These are phyloP conservation scores for Falcaria lacertinaria DNA, from an alignment of 2,888 invertebrate genomes.

Conservation along the genomic window DNA sequence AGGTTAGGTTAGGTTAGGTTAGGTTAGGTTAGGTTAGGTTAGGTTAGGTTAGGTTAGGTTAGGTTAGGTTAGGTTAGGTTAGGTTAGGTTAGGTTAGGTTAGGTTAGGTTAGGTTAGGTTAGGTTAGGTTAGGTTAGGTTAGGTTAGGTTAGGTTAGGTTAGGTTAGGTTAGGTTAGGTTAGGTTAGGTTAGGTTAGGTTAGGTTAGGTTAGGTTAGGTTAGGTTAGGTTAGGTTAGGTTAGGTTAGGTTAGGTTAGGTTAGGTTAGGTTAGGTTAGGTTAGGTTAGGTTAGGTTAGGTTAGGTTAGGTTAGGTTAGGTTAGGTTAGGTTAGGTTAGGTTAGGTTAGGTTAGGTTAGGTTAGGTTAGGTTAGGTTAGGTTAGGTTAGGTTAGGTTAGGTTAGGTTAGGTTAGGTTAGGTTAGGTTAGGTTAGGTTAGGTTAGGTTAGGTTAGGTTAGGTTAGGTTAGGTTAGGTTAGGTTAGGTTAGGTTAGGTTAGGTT, in stretches of 20 bases:
- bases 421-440: conserved; percentile 10
- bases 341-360: conserved; percentile 10
- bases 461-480: conserved; percentile 10
- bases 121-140: conserved; percentile 8
- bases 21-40: conserved; percentile 9
- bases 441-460: conserved; percentile 10
- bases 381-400: conserved; percentile 16
- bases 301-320: conserved; percentile 12
- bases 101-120: conserved; percentile 8
- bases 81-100: conserved; percentile 9
- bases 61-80: conserved; percentile 6
- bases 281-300: conserved; percentile 9
- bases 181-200: conserved; percentile 7
- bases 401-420: conserved; percentile 7
- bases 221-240: conserved; percentile 6
- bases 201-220: conserved; percentile 8
- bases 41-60: conserved; percentile 14
- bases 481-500: conserved; percentile 10
- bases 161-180: conserved; percentile 4
- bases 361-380: conserved; percentile 19
- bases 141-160: conserved; percentile 6
- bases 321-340: conserved; percentile 10
- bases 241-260: conserved; percentile 7
- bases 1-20: conserved; percentile 8
- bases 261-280: conserved; percentile 6